These are phyloP conservation scores for Crossocerus cetratus DNA, from an alignment of 2,888 invertebrate species.

Conservation along the genomic window DNA sequence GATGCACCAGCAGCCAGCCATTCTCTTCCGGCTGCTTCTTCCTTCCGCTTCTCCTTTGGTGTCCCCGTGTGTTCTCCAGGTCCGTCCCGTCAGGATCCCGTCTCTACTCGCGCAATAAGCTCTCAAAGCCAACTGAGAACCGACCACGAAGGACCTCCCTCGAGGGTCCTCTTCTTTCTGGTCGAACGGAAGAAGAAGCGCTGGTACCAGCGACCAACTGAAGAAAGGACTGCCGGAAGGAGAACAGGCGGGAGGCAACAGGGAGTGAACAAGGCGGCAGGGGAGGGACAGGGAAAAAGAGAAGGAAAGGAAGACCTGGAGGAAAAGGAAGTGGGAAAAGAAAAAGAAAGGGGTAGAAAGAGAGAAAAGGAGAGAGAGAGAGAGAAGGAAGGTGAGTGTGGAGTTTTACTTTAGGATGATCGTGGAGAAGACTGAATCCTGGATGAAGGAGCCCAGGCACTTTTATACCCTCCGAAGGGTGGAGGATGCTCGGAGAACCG, in stretches of 20 bases:
- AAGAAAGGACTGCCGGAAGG: constrained; percentile 4
- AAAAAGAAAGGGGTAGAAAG: not conserved
- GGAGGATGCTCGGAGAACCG: not conserved
- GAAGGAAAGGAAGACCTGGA: not conserved
- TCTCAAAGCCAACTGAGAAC: not conserved
- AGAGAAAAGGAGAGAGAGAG: not conserved
- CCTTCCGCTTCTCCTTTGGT: constrained; percentile 39
- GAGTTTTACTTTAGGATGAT: constrained; percentile 3
- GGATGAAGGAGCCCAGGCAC: not conserved
- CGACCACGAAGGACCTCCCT: not conserved
- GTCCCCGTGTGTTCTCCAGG: constrained; percentile 32
- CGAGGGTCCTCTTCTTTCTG: constrained; percentile 1
- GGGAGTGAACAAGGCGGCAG: constrained; percentile 4
- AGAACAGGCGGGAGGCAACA: not conserved
- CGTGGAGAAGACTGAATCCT: not conserved
- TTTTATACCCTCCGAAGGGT: constrained; percentile 1
- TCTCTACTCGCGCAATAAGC: not conserved
- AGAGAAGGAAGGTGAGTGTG: constrained; percentile 2
- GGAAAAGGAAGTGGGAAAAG: not conserved
- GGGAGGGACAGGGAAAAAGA: not conserved
- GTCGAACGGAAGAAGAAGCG: not conserved
- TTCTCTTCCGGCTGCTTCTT: constrained; percentile 40
- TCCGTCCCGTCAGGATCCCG: not conserved
- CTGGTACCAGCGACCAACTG: not conserved
- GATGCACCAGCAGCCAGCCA: constrained; percentile 58